Conservation (phyloP, 2,113 vertebrate genomes). For the Gobius niger region DNA sequence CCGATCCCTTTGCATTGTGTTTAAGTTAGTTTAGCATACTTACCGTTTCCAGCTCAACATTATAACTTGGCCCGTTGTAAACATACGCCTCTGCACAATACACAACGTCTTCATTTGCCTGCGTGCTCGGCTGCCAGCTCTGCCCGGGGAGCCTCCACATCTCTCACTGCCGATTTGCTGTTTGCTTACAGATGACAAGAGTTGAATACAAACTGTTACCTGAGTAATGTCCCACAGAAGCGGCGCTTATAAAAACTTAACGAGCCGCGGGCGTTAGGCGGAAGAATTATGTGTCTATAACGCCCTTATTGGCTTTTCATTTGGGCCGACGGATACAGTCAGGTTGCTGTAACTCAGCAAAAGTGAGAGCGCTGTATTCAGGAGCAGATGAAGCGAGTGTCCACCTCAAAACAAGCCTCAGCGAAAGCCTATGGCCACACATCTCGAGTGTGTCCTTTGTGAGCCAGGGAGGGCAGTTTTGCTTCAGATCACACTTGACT, state of each 20-base stretch:
- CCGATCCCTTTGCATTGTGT: too few relatives aligned
- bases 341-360: slow-evolving; percentile 31
- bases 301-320: slow-evolving; percentile 59
- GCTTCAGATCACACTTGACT: too few relatives aligned
- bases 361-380: slow-evolving; percentile 15
- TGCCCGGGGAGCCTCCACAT: slow-evolving; percentile 10
- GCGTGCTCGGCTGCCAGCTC: slow-evolving; percentile 10
- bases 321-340: slow-evolving; percentile 35
- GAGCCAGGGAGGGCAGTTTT: too few relatives aligned
- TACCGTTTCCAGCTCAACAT: too few relatives aligned
- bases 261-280: slow-evolving; percentile 36
- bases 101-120: background rate
- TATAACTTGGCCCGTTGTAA: background rate
- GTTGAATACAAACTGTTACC: slow-evolving; percentile 43
- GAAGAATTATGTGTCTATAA: slow-evolving; percentile 54
- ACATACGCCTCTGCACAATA: background rate
- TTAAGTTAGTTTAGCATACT: too few relatives aligned
- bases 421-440: background rate
- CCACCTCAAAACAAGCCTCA: background rate
- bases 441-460: too few relatives aligned
- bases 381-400: slow-evolving; percentile 8
- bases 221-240: slow-evolving; percentile 38
- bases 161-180: slow-evolving; percentile 33
- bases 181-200: slow-evolving; percentile 49
- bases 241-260: slow-evolving; percentile 48